Base-by-base conservation (phyloP, 2,888 invertebrate genomes). In the Globia sparganii region DNA sequence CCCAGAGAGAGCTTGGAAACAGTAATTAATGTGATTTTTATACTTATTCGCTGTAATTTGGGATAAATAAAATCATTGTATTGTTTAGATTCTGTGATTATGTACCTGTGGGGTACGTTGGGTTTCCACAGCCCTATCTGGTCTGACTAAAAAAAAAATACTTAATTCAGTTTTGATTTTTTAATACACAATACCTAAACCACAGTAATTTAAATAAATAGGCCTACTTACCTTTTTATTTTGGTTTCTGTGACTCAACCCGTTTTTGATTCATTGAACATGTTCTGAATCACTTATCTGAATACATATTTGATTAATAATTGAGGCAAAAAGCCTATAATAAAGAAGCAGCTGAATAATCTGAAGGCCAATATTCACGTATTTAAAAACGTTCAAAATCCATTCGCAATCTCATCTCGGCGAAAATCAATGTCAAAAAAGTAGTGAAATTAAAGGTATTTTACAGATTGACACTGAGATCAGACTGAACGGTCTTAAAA, bases 1-100 rank as follows among this genome's bases (percentile, higher is more conserved):
- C 86, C 87, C 87, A 89, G 91, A 90, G 90, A 92, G 95, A 93
- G 93, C 92, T 92, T 89, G 89, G 94, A 92, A 92, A 92, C 91
- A 87, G 91, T 91, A 93, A 91, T 93, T 92, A 92, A 92, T 94
- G 94, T 94, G 94, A 94, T 95, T 95, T 95, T 95, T 95, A 94
- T 95, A 95, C 93, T 92, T 91, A 92, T 93, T 94, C 92, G 92
- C 91, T 93, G 91, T 93, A 91, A 91, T 93, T 90, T 87, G 91
- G 91, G 90, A 91, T 91, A 90, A 89, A 91, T 91, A 90, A 92
- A 92, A 91, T 93, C 93, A 93, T 93, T 93, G 92, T 93, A 87
- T 87, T 87, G 81, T 87, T 84, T 88, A 93, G 94, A 95, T 94
- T 93, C 95, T 96, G 96, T 96, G 96, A 96, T 96, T 93, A 91